Evolutionary conservation across 2,888 invertebrate genomes (phyloP).

Genomic region (Cephus nigrinus): DNA sequence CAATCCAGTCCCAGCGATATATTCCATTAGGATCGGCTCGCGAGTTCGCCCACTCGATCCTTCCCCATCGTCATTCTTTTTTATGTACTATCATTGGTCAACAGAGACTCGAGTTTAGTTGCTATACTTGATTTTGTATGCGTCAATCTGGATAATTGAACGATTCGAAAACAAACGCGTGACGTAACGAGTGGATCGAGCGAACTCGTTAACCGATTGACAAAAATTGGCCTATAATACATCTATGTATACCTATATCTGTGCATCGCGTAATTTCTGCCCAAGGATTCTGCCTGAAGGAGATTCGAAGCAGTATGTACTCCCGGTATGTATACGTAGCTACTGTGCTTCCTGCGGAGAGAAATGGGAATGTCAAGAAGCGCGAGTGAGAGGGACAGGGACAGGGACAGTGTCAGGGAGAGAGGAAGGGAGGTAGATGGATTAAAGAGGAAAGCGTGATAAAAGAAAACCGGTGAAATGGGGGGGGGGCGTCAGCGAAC

Average conservation of each 20-base stretch:
- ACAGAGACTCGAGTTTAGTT: not conserved
- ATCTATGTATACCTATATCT: conserved; percentile 25
- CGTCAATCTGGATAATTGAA: not conserved
- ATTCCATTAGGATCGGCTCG: not conserved
- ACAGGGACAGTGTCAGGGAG: not conserved
- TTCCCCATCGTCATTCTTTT: not conserved
- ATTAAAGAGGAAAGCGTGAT: not conserved
- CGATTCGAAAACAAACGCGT: not conserved
- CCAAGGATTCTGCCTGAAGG: not conserved
- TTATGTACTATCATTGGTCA: not conserved
- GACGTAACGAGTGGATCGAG: not conserved
- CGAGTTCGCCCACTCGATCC: not conserved
- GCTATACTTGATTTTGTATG: not conserved
- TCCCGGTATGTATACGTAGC: conserved; percentile 7
- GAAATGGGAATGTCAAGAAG: conserved; percentile 14
- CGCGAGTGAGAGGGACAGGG: not conserved
- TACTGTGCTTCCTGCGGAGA: not conserved
- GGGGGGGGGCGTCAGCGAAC: not conserved
- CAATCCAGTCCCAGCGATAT: conserved; percentile 32
- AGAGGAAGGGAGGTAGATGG: conserved; percentile 11
- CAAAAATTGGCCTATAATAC: conserved; percentile 18
- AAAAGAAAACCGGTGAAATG: not conserved
- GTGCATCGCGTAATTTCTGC: conserved; percentile 22
- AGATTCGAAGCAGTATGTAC: not conserved
- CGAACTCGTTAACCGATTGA: conserved; percentile 18